Conservation (phyloP, 2,888 invertebrate genomes). For the Pterostichus madidus region DNA sequence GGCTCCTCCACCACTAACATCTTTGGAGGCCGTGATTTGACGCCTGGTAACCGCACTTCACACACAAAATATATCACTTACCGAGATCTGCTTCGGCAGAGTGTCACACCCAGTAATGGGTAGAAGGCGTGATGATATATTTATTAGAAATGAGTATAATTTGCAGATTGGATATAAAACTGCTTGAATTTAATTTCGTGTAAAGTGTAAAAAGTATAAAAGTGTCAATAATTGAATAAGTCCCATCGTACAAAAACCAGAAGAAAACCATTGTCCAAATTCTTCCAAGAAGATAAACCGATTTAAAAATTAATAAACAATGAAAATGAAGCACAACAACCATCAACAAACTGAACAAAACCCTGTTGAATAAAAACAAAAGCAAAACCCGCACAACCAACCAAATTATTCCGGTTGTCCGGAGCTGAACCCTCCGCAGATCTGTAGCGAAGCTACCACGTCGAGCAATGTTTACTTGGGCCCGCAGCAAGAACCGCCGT, state of each 20-base stretch:
- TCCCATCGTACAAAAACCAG: not conserved
- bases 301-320: constrained; percentile 55
- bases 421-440: constrained; percentile 3
- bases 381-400: constrained; percentile 36
- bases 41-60: too few relatives aligned
- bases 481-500: constrained; percentile 72
- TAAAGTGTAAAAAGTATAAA: not conserved
- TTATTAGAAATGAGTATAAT: too few relatives aligned
- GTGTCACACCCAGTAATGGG: too few relatives aligned
- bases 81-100: too few relatives aligned
- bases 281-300: constrained; percentile 38
- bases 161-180: too few relatives aligned
- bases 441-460: not conserved
- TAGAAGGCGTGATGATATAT: too few relatives aligned
- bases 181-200: too few relatives aligned
- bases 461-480: constrained; percentile 50
- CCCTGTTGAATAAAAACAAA: constrained; percentile 24
- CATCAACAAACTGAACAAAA: not conserved
- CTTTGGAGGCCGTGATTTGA: too few relatives aligned
- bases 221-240: constrained; percentile 11
- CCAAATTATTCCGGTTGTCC: constrained; percentile 51
- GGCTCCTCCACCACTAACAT: too few relatives aligned
- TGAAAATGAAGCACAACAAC: not conserved
- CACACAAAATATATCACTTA: too few relatives aligned
- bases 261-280: not conserved